phyloP scores from a whole-genome alignment of 2,797 vertebrate genomes.

The Nyctibius grandis region DNA sequence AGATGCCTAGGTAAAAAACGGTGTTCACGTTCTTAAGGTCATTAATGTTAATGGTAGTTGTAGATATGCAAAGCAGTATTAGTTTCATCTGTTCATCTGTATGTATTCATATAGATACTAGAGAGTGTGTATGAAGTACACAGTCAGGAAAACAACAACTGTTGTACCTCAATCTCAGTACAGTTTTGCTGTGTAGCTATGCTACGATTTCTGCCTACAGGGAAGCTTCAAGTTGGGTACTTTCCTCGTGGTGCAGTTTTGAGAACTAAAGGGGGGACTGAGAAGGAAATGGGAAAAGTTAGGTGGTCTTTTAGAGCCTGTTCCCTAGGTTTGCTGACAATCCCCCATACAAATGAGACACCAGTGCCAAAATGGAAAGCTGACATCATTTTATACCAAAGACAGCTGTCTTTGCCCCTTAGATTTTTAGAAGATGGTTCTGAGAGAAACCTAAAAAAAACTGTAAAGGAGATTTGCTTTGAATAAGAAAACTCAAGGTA shows the following conservation, averaged over 20 bases:
- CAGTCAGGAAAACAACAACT: not conserved
- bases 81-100: not conserved
- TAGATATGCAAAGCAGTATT: not conserved
- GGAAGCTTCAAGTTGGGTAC: not conserved
- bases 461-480: not conserved
- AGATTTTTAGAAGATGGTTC: not conserved
- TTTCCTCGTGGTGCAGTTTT: not conserved
- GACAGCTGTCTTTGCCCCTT: not conserved
- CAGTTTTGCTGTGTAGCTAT: not conserved
- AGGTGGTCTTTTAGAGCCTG: not conserved
- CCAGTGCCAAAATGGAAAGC: not conserved
- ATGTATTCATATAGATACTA: not conserved
- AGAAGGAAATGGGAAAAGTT: not conserved
- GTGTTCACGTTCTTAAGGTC: accelerated
- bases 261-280: not conserved
- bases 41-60: not conserved
- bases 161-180: not conserved
- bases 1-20: not conserved
- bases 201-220: not conserved
- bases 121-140: not conserved
- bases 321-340: not conserved
- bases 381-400: not conserved
- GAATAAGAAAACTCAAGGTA: not conserved
- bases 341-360: accelerated
- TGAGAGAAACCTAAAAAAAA: not conserved